Evolutionary conservation across 2,797 vertebrate genomes (phyloP), one percentile per base, ranked within the genome.

Genomic region (Thripadectes ignobilis): DNA sequence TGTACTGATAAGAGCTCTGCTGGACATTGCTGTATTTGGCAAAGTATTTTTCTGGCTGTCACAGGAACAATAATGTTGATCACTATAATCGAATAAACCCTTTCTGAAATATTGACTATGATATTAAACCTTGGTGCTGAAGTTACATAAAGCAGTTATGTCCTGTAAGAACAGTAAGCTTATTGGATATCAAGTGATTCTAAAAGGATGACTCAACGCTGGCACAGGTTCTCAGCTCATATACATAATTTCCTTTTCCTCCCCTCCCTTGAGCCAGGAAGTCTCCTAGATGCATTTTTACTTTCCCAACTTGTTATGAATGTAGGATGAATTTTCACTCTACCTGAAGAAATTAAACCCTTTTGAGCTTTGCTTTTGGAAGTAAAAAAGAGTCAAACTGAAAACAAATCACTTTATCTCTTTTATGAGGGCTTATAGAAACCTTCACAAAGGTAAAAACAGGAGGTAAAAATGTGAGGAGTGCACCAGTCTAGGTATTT

Each of bases 161-260:
- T 15, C 85, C 58, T 88, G 69, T 73, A 91, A 97, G 77, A 94
- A 89, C 88, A 96, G 61, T 29, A 54, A 71, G 82, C 73, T 95
- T 93, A 96, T 41, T 94, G 89, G 88, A 87, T 95, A 96, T 91
- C 94, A 95, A 97, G 90, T 93, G 93, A 96, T 97, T 98, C 97
- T 94, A 96, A 97, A 96, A 96, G 72, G 96, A 98, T 98, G 97
- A 98, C 92, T 98, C 97, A 97, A 49, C 87, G 77, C 86, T 98
- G 97, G 97, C 97, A 95, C 94, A 80, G 91, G 55, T 96, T 88
- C 93, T 66, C 93, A 93, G 87, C 95, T 97, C 96, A 96, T 95
- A 97, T 96, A 97, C 96, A 97, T 93, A 96, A 97, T 92, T 98
- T 98, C 97, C 97, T 97, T 97, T 98, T 98, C 97, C 97, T 98